Evolutionary conservation across 2,888 invertebrate species (phyloP).

Genomic region (Neelides folsomi): DNA sequence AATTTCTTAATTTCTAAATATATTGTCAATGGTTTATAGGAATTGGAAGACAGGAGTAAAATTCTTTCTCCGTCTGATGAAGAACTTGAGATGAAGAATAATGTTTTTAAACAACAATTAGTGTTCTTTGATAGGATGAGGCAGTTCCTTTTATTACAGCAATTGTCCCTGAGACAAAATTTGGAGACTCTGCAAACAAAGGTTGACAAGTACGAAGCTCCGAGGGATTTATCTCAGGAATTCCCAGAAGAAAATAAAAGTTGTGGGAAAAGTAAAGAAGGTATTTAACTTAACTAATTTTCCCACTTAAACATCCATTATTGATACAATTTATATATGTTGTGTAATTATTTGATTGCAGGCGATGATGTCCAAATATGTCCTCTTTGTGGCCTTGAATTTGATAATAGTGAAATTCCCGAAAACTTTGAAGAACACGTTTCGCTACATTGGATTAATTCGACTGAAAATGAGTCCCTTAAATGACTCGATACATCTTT

Average conservation of each 20-base stretch:
- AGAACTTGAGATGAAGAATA: too few relatives aligned
- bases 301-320: too few relatives aligned
- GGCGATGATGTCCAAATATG: constrained; percentile 31
- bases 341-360: constrained; percentile 15
- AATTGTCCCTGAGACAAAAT: constrained; percentile 26
- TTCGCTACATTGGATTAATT: constrained; percentile 26
- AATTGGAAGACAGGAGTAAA: too few relatives aligned
- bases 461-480: too few relatives aligned
- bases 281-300: too few relatives aligned
- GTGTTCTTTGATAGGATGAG: constrained; percentile 31
- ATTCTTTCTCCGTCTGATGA: too few relatives aligned
- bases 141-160: constrained; percentile 27
- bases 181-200: constrained; percentile 26
- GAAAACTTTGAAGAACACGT: constrained; percentile 32
- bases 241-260: constrained; percentile 8
- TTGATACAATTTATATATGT: too few relatives aligned
- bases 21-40: too few relatives aligned
- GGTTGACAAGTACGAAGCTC: constrained; percentile 20
- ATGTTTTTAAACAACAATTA: constrained; percentile 27
- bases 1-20: too few relatives aligned
- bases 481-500: too few relatives aligned
- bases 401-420: constrained; percentile 28
- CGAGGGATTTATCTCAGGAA: not conserved
- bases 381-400: constrained; percentile 31
- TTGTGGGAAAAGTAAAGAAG: too few relatives aligned